A percentile compares a stretch with the other conserved stretches of the same genome.
These are phyloP conservation scores for Bubo blakistoni DNA, from an alignment of 2,113 vertebrate genomes.

Conservation along the genomic window DNA sequence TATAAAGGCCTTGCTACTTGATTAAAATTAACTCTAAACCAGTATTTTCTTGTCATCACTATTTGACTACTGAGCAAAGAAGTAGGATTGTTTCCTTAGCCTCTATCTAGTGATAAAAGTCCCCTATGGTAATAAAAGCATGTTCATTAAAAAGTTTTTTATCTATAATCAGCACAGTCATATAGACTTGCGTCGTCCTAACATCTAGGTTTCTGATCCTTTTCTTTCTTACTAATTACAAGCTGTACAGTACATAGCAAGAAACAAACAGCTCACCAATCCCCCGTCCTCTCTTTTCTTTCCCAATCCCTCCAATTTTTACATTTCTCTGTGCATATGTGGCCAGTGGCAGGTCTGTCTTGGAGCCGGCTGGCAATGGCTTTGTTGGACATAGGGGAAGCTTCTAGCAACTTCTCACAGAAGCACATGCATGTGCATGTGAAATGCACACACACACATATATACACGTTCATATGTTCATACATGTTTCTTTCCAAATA, in stretches of 20 bases:
- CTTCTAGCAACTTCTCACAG: background rate
- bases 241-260: background rate
- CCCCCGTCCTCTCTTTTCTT: background rate
- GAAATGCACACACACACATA: background rate
- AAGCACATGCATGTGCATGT: background rate
- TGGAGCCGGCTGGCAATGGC: background rate
- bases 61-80: background rate
- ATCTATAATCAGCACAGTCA: background rate
- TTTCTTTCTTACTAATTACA: background rate
- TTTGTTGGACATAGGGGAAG: fast-evolving
- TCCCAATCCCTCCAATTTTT: background rate
- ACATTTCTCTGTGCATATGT: background rate
- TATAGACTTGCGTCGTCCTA: background rate
- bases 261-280: background rate
- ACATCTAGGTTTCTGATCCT: background rate
- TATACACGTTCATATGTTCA: background rate
- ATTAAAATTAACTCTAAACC: background rate
- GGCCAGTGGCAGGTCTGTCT: background rate
- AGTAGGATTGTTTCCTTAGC: background rate
- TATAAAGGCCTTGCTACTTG: background rate
- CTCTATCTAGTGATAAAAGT: background rate
- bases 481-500: background rate
- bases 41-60: background rate
- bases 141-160: background rate
- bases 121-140: background rate